Evolutionary conservation across 2,113 vertebrate genomes (phyloP).

Genomic region (western clawed frog (Xenopus tropicalis)): DNA sequence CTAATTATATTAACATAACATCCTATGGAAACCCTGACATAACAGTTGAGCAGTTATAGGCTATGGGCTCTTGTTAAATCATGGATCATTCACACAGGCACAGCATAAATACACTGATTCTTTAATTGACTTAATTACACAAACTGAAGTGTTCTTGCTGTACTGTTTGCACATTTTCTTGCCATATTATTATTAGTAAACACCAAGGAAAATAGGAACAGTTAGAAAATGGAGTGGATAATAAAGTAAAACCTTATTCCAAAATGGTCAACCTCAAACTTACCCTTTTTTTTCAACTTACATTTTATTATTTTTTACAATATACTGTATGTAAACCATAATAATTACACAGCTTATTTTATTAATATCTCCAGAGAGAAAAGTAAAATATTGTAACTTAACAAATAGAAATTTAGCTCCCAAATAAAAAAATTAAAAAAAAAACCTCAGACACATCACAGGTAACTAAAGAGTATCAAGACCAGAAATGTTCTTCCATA

Average conservation of each 20-base stretch:
- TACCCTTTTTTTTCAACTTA: too few relatives aligned
- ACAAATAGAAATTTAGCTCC: too few relatives aligned
- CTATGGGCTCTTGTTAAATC: conserved; percentile 8
- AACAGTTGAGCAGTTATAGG: background rate
- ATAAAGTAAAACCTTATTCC: background rate
- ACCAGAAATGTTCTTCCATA: too few relatives aligned
- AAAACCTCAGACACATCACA: too few relatives aligned
- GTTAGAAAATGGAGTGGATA: background rate
- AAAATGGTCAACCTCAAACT: background rate
- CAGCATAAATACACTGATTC: conserved; percentile 27
- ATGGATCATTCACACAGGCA: conserved; percentile 10
- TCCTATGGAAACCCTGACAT: background rate
- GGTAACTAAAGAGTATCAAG: too few relatives aligned
- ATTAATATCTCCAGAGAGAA: too few relatives aligned
- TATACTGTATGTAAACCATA: too few relatives aligned
- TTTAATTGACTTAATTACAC: conserved; percentile 33
- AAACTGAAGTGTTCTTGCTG: background rate
- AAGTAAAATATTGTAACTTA: too few relatives aligned
- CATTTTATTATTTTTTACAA: too few relatives aligned
- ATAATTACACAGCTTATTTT: too few relatives aligned
- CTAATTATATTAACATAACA: background rate
- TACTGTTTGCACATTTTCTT: background rate
- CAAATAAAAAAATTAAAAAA: too few relatives aligned
- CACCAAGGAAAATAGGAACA: too few relatives aligned
- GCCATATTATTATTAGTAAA: background rate